Evolutionary conservation across 2,113 vertebrate species (phyloP), one percentile per base, ranked within the genome.

Genomic region (Egretta garzetta): DNA sequence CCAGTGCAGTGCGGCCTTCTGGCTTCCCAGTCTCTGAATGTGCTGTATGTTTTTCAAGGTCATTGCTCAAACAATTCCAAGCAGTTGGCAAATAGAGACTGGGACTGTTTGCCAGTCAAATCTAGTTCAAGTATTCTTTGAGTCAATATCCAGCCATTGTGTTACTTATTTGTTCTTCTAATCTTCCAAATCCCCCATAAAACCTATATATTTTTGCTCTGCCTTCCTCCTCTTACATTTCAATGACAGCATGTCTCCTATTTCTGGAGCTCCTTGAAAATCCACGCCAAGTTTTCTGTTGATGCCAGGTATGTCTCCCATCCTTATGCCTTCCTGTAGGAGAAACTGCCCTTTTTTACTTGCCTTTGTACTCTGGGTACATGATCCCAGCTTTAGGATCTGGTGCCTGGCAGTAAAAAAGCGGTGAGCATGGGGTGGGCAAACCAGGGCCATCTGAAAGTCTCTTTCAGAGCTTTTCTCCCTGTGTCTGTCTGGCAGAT

Each of bases 131-230:
- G 94, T 95, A 96, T 96, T 94, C 91, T 94, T 88, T 94, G 86
- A 95, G 91, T 97, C 96, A 97, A 96, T 94, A 96, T 85, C 89
- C 95, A 96, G 53, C 86, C 93, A 97, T 96, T 97, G 94, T 96
- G 91, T 94, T 96, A 84, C 83, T 97, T 97, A 96, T 96, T 97
- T 97, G 88, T 94, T 96, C 93, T 97, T 97, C 94, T 96, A 97
- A 95, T 97, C 91, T 95, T 95, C 93, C 86, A 97, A 91, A 97
- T 91, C 58, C 89, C 64, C 49, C 89, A 75, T 68, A 94, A 97
- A 97, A 93, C 84, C 73, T 96, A 89, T 96, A 76, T 96, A 87
- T 90, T 96, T 97, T 96, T 91, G 39, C 49, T 87, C 74, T 88
- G 32, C 83, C 58, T 58, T 92, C 74, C 63, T 96, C 67, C 68